Conservation (phyloP, 2,113 vertebrate genomes). For the Atlantisia rogersi region DNA sequence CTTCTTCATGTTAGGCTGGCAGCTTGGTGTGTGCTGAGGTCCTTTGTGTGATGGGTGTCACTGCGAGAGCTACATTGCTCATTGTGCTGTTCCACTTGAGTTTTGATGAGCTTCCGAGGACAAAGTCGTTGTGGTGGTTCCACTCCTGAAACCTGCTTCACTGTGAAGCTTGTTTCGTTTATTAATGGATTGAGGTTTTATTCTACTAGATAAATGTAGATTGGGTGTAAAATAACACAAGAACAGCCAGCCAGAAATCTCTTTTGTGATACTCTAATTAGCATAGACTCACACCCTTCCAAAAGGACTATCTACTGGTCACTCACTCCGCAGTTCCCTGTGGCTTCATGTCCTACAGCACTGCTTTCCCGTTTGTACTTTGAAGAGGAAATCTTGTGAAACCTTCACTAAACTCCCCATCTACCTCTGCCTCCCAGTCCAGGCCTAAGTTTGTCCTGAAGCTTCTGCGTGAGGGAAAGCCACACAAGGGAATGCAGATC, state of each 20-base stretch:
- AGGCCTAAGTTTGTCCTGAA: background rate
- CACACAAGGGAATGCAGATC: background rate
- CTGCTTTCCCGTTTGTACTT: background rate
- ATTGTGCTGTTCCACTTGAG: background rate
- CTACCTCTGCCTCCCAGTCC: background rate
- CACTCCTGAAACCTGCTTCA: background rate
- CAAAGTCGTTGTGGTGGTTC: background rate
- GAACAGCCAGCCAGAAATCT: background rate
- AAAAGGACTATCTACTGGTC: background rate
- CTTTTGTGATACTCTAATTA: background rate
- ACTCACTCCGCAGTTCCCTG: background rate
- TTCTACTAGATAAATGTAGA: background rate
- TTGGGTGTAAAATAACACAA: background rate
- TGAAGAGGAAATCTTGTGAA: background rate
- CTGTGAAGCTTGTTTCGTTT: background rate
- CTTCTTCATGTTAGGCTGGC: background rate
- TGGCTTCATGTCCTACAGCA: background rate
- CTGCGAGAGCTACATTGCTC: background rate
- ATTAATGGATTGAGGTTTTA: background rate
- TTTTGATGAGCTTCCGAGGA: background rate
- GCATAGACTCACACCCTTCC: background rate
- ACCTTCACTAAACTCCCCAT: accelerated
- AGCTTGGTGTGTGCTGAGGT: background rate
- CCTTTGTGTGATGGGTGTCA: background rate
- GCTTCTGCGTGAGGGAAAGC: background rate